Evolutionary conservation across 2,888 invertebrate species (phyloP), one percentile per base, ranked within the genome.

Genomic region (Atrina japonica): DNA sequence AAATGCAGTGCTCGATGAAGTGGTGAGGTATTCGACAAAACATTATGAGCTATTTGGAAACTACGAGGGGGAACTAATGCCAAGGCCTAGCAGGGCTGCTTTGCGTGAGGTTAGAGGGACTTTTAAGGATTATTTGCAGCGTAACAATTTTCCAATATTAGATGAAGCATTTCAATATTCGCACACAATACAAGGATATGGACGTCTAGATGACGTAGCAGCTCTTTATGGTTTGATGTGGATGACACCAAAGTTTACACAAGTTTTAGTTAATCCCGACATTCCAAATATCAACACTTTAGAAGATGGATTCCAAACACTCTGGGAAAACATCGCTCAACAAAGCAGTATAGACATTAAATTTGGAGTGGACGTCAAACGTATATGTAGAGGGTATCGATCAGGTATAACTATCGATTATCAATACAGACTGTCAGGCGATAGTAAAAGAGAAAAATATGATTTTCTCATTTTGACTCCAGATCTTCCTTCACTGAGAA

Each of bases 11-110:
- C n/a, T n/a, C 14, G 61, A 29, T 16, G 50, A 30, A 1, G 14
- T 64, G 1, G 29, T 27, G 1, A 64, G 29, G 21, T 66, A 66
- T n/a, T 30, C 47, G 7, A 14, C 9, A 29, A 21, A 56, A 7
- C 65, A 66, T 35, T 1, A 25, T 9, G n/a, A 45, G 7, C 35
- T 66, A 30, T 66, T 66, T 25, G 65, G 65, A 7, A 35, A 66
- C 25, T 66, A 66, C n/a, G 30, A 43, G 2, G 29, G 45, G 7
- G 18, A 30, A 21, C 27, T 66, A 9, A 56, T 66, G 55, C 56
- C 35, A 16, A 41, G 65, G 23, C 65, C 65, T 6, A 41, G n/a
- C 25, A 18, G 21, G 7, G 9, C 27, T 14, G 47, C 47, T 9
- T n/a, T 55, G 23, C 21, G 18, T 9, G 3, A n/a, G 21, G n/a